Percentiles rank a stretch among this genome's conserved stretches.
phyloP scores from a whole-genome alignment of 2,797 vertebrate genomes.

The Heliangelus exortis region DNA sequence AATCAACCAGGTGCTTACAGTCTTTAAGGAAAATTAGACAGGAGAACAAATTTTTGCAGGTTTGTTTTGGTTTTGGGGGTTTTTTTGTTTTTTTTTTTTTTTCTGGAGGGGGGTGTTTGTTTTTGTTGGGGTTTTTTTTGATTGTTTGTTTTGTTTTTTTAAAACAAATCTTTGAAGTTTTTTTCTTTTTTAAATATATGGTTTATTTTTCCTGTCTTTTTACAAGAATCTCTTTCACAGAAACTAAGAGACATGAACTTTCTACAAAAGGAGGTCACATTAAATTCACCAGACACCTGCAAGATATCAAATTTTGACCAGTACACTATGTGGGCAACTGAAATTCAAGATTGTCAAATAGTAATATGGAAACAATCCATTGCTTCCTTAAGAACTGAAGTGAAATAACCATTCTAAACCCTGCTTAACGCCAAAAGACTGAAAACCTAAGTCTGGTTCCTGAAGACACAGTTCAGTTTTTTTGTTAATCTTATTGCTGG shows the following conservation, averaged over 20 bases:
- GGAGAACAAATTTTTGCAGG: background rate
- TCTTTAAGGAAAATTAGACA: background rate
- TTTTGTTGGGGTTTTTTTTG: no score
- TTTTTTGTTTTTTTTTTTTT: no score
- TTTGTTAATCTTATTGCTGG: background rate
- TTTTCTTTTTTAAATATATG: background rate
- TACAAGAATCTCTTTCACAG: background rate
- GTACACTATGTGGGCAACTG: rapidly evolving
- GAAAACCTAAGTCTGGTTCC: background rate
- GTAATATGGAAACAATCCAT: background rate
- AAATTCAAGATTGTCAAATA: background rate
- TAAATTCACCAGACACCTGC: background rate
- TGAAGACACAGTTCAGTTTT: background rate
- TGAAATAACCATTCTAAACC: background rate
- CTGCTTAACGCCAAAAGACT: background rate
- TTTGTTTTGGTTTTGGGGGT: no score
- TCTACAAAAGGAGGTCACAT: background rate
- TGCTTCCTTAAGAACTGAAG: background rate
- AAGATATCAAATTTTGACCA: background rate
- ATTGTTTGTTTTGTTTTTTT: background rate
- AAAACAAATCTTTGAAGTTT: background rate
- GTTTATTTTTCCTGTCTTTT: background rate
- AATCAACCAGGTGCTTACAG: background rate
- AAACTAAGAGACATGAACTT: background rate
- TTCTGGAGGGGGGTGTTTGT: no score